Conservation (phyloP, 1,140 invertebrate species). For the silkworm (Bombyx mori) region ASM3026992v2 NC_085116.1:6736001-6736500, state of each 20-base stretch:
- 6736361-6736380: slow-evolving; percentile 16
- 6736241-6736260: slow-evolving; percentile 10
- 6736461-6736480: slow-evolving; percentile 1
- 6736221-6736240: slow-evolving; percentile 12
- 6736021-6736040: too few relatives aligned
- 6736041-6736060: too few relatives aligned
- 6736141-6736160: slow-evolving; percentile 3
- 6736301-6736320: background rate
- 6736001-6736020: too few relatives aligned
- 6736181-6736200: background rate
- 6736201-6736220: background rate
- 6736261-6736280: slow-evolving; percentile 1
- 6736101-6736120: background rate
- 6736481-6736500: background rate
- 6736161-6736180: slow-evolving; percentile 13
- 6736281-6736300: slow-evolving; percentile 6
- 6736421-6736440: slow-evolving; percentile 19
- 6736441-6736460: background rate
- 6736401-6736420: slow-evolving; percentile 18
- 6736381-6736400: slow-evolving; percentile 12
- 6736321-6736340: slow-evolving; percentile 2
- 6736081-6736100: slow-evolving; percentile 1
- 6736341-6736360: background rate
- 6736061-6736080: slow-evolving; percentile 1
- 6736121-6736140: slow-evolving; percentile 1